Evolutionary conservation across 2,888 invertebrate genomes (phyloP).

Genomic region (Morpho deidamia): DNA sequence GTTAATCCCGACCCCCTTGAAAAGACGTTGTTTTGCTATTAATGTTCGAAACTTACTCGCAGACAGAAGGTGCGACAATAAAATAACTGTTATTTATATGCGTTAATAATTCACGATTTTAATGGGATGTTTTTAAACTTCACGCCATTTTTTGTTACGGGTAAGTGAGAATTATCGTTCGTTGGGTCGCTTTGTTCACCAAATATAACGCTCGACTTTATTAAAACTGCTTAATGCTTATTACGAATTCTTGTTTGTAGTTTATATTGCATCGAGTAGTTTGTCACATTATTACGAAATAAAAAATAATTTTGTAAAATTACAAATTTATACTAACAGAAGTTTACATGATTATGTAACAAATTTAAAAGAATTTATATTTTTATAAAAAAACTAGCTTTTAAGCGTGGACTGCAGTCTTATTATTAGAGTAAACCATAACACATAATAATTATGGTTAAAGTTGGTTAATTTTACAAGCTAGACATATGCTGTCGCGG

Average conservation of each 20-base stretch:
- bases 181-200: constrained; percentile 5
- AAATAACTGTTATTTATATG: constrained; percentile 65
- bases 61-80: constrained; percentile 65
- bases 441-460: too few relatives aligned
- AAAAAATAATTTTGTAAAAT: too few relatives aligned
- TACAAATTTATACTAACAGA: too few relatives aligned
- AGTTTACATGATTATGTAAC: too few relatives aligned
- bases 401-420: too few relatives aligned
- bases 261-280: not conserved
- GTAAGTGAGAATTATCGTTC: constrained; percentile 20
- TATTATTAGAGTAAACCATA: too few relatives aligned
- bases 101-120: constrained; percentile 62
- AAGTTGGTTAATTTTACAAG: too few relatives aligned
- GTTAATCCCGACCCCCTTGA: constrained; percentile 66
- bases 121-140: constrained; percentile 42
- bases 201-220: not conserved
- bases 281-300: too few relatives aligned
- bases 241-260: constrained; percentile 5
- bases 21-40: constrained; percentile 57
- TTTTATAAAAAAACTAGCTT: too few relatives aligned
- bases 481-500: too few relatives aligned
- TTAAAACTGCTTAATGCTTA: constrained; percentile 6
- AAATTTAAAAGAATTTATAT: too few relatives aligned
- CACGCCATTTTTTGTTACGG: constrained; percentile 16
- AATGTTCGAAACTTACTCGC: constrained; percentile 65